Evolutionary conservation across 2,888 invertebrate genomes (phyloP), one percentile per base, ranked within the genome.

Genomic region (Ophonus ardosiacus): DNA sequence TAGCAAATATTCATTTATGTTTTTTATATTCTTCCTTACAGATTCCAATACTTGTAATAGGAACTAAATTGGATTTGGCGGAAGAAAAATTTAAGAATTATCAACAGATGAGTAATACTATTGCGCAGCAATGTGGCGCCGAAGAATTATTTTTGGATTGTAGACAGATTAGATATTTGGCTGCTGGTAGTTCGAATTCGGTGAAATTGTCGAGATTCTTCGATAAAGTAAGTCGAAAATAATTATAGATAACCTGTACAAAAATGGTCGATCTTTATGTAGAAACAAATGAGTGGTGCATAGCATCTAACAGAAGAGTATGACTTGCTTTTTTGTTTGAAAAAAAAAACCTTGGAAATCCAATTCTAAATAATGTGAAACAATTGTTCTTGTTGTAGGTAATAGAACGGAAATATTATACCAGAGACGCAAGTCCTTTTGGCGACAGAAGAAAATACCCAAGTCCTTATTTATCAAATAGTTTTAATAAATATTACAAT

Each of bases 201-300:
- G 98, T 99, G 0, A 98, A 98, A 91, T 91, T 99, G 38, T 96
- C 97, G 1, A 94, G 98, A 89, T 99, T 99, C 92, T 98, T 98
- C 91, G 99, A 99, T 92, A 97, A 97, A 92, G 95, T 96, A 84
- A 79, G 4, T 17, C 57, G 24, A 21, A 81, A 21, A 10, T 65
- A 81, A 21, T 78, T 8, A 18, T 21, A 61, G 18, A 24, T 17
- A n/a, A 59, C n/a, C 4, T 59, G 0, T n/a, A 59, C n/a, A 59
- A 18, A 65, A 18, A 18, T 63, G 17, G 2, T 63, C 1, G 5
- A 51, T 15, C 8, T 68, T 68, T 24, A 68, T 68, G 24, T 7
- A 63, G 10, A 63, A 15, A 31, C 31, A 31, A 4, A 5, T 31
- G 31, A 31, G 5, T 31, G 31, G 31, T 31, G 5, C 31, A 31